Base-by-base conservation (phyloP, 1,140 invertebrate species). In the Cyclargus thomasi region DNA sequence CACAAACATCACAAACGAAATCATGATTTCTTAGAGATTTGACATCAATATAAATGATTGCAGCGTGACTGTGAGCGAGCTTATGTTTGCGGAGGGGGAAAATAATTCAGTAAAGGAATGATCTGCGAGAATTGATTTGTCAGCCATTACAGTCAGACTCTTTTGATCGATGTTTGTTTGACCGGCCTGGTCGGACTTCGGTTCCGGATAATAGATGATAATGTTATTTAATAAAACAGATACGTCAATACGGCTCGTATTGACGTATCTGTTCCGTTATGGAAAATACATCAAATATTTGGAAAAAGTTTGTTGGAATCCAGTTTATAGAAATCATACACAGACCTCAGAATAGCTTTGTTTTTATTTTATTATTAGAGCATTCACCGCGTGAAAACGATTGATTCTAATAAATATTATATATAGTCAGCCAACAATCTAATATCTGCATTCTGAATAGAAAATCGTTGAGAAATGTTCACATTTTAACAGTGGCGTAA, bases 61-160 rank as follows among this genome's bases (percentile, higher is more conserved):
- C 69, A 66, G 65, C 70, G 70, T 76, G 77, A 79, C 64, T 75
- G 55, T 77, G 75, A 67, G 70, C 73, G 70, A 74, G 65, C 72
- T 71, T 75, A 74, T 75, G 71, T 69, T 69, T 70, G 62, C 63
- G 66, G 71, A 80, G 80, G 80, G 80, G 78, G 79, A 81, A 76
- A 75, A 81, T 81, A 83, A 88, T 84, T 80, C 76, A 76, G 76
- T 81, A 77, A 83, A 79, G 80, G 81, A 81, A 86, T 81, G 83
- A 89, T 89, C 81, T 75, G 80, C 82, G 82, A 80, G 82, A 86
- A 85, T 84, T 85, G 79, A 84, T 82, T 85, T 83, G 81, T 83
- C 79, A 70, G 74, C 75, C 74, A 81, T 83, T 82, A 80, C 69
- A 76, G 76, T 78, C 80, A 79, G 77, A 73, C 72, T 69, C 72